Base-by-base conservation (phyloP, 2,888 invertebrate species). In the Girardia tigrina region DNA sequence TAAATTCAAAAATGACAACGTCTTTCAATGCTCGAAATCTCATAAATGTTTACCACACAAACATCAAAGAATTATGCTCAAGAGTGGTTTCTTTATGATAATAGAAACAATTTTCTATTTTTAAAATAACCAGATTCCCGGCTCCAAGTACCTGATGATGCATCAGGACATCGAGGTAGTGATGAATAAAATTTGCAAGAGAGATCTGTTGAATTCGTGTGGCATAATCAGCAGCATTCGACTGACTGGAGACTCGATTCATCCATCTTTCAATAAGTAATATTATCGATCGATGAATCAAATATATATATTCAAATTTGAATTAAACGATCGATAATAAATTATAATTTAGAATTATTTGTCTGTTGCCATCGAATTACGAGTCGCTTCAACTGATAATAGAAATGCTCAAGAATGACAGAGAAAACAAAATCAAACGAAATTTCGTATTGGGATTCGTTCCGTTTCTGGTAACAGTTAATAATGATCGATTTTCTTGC, bases 401-500 rank as follows among this genome's bases (percentile, higher is more conserved):
- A 6, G 2, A n/a, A 56, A 56, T 56, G 56, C n/a, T 56, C n/a
- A 56, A 56, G 23, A 56, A 23, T 56, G 56, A 56, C 23, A 56
- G 23, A 56, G 56, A 56, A 8, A 56, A 56, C 4, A 56, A 56
- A 20, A 56, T 56, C 23, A 56, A 56, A 56, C 4, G 56, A 12
- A 4, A 4, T 2, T 16, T 56, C 4, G 56, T 56, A 6, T 56
- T 56, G n/a, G 56, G 56, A 20, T 56, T 56, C n/a, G 56, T 56
- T n/a, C 56, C 56, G 23, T 56, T 56, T 56, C 23, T 56, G 56
- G 56, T 56, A n/a, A n/a, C n/a, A n/a, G n/a, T n/a, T n/a, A n/a
- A n/a, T n/a, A n/a, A n/a, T n/a, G n/a, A n/a, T n/a, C n/a, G n/a
- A n/a, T n/a, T n/a, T n/a, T n/a, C n/a, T n/a, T n/a, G n/a, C n/a